These are phyloP conservation scores for Meteorus colon DNA, from an alignment of 2,888 invertebrate genomes.

Conservation along the genomic window DNA sequence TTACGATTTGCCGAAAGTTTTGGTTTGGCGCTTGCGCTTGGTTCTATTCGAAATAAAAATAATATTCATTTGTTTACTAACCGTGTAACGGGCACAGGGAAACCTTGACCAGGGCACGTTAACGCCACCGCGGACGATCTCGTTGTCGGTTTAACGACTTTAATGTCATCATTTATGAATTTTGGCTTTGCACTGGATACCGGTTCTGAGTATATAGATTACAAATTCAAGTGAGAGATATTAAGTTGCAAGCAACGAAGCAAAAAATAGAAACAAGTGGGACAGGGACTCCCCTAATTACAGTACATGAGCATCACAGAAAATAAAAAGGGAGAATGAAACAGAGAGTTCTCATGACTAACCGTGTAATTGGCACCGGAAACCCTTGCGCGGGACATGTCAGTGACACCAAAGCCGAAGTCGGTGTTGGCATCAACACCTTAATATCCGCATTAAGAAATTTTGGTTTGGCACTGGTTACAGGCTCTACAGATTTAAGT, in stretches of 20 bases:
- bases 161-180: constrained; percentile 77
- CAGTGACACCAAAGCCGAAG: constrained; percentile 69
- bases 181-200: constrained; percentile 82
- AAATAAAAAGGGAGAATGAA: constrained; percentile 10
- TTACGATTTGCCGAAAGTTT: constrained; percentile 68
- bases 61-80: constrained; percentile 56
- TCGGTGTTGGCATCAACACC: constrained; percentile 66
- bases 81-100: constrained; percentile 73
- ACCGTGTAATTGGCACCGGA: constrained; percentile 73
- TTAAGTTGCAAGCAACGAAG: constrained; percentile 23
- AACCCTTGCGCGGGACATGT: constrained; percentile 77
- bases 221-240: constrained; percentile 27
- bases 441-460: constrained; percentile 69
- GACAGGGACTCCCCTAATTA: constrained; percentile 34
- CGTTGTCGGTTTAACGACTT: constrained; percentile 67
- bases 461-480: constrained; percentile 83
- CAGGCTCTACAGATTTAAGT: constrained; percentile 76
- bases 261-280: constrained; percentile 16
- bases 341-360: constrained; percentile 53
- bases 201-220: constrained; percentile 75
- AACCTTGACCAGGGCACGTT: constrained; percentile 77
- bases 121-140: constrained; percentile 69
- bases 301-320: not conserved
- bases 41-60: constrained; percentile 67
- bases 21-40: constrained; percentile 67